phyloP scores from a whole-genome alignment of 92 coral and sea anemone genomes.

The Zoanthus gigantus region DNA sequence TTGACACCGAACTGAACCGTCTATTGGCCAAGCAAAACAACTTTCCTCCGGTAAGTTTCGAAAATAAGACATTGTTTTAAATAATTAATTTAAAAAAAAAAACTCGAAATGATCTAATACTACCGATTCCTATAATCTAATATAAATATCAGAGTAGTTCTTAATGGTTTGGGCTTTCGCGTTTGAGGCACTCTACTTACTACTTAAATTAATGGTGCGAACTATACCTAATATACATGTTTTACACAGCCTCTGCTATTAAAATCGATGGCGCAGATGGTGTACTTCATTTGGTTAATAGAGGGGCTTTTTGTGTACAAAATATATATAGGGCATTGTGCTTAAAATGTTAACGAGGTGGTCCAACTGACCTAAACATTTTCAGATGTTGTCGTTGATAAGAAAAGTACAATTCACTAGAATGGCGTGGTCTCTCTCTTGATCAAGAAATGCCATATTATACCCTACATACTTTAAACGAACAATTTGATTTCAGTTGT shows the following conservation, averaged over 20 bases:
- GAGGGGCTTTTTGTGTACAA: too few relatives aligned
- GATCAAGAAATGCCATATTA: background rate
- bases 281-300: too few relatives aligned
- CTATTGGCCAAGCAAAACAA: slow-evolving; percentile 7
- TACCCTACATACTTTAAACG: background rate
- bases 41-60: background rate
- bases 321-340: too few relatives aligned
- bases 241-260: too few relatives aligned
- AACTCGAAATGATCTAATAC: too few relatives aligned
- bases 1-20: background rate
- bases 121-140: too few relatives aligned
- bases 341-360: background rate
- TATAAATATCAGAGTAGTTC: too few relatives aligned
- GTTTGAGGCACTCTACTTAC: too few relatives aligned
- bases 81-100: background rate
- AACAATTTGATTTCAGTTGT: background rate
- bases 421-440: background rate
- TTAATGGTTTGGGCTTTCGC: too few relatives aligned
- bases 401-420: background rate
- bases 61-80: background rate
- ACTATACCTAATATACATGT: too few relatives aligned
- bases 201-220: too few relatives aligned
- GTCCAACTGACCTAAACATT: background rate
- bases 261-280: too few relatives aligned
- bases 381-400: background rate